phyloP scores from a whole-genome alignment of 2,113 vertebrate genomes.

The Empidonax traillii region DNA sequence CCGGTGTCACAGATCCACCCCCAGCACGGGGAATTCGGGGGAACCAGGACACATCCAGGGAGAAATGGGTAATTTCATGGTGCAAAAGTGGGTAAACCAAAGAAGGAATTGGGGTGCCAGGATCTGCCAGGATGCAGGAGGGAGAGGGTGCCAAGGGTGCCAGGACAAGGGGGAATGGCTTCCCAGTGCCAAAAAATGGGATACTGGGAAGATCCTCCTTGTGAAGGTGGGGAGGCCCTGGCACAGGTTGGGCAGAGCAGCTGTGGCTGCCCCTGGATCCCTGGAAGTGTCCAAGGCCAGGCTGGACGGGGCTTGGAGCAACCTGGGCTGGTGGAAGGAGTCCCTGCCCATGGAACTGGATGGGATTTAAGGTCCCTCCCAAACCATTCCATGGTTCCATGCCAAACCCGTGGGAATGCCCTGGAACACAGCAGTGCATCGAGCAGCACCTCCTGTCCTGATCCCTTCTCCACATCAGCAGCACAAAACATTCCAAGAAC shows the following conservation, averaged over 20 bases:
- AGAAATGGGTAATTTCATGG: not conserved
- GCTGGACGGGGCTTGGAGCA: rapidly evolving
- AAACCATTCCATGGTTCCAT: not conserved
- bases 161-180: not conserved
- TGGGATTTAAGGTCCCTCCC: not conserved
- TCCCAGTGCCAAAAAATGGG: not conserved
- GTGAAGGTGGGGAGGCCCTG: not conserved
- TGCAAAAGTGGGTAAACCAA: not conserved
- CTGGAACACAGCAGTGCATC: rapidly evolving
- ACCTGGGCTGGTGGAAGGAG: not conserved
- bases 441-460: not conserved
- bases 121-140: not conserved
- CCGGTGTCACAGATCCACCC: rapidly evolving
- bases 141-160: not conserved
- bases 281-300: not conserved
- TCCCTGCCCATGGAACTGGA: not conserved
- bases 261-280: not conserved
- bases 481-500: not conserved
- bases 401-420: rapidly evolving
- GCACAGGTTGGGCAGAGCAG: not conserved
- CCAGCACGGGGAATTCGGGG: not conserved
- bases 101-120: not conserved
- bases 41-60: rapidly evolving
- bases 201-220: not conserved
- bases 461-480: not conserved